These are phyloP conservation scores for Lathamus discolor DNA, from an alignment of 2,113 vertebrate genomes.

Conservation along the genomic window DNA sequence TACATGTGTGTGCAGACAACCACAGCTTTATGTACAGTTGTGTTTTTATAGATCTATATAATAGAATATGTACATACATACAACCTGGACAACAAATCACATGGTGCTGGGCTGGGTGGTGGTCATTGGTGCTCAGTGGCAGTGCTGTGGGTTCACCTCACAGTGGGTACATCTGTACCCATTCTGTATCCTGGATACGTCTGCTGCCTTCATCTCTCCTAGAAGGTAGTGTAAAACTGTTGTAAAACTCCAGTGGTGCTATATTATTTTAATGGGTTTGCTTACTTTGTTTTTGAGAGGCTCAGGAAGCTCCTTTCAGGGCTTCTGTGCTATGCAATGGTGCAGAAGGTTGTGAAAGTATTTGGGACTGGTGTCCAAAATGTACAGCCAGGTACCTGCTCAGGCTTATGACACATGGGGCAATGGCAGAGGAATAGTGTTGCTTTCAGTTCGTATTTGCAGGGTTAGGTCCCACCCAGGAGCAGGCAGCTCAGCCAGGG, in stretches of 20 bases:
- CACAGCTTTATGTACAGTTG: too few relatives aligned
- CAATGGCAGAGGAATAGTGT: background rate
- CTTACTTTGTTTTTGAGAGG: background rate
- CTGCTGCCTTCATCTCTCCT: background rate
- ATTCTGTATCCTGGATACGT: background rate
- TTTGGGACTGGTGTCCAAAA: background rate
- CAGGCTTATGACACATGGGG: background rate
- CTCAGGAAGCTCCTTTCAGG: background rate
- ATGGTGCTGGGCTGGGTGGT: background rate
- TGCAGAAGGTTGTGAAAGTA: background rate
- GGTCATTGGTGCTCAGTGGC: accelerated
- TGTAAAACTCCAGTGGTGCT: background rate
- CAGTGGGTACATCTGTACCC: background rate
- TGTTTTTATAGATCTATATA: background rate
- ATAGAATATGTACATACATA: background rate
- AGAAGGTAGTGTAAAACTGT: background rate
- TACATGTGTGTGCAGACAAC: too few relatives aligned
- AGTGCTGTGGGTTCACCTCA: background rate
- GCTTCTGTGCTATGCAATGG: background rate
- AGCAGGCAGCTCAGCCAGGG: background rate
- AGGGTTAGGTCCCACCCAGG: background rate
- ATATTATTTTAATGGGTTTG: background rate
- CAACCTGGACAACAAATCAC: background rate
- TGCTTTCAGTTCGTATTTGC: background rate
- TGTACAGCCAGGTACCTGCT: background rate